These are phyloP conservation scores for Chymomyza costata DNA, from an alignment of 1,140 invertebrate genomes.

Conservation along the genomic window DNA sequence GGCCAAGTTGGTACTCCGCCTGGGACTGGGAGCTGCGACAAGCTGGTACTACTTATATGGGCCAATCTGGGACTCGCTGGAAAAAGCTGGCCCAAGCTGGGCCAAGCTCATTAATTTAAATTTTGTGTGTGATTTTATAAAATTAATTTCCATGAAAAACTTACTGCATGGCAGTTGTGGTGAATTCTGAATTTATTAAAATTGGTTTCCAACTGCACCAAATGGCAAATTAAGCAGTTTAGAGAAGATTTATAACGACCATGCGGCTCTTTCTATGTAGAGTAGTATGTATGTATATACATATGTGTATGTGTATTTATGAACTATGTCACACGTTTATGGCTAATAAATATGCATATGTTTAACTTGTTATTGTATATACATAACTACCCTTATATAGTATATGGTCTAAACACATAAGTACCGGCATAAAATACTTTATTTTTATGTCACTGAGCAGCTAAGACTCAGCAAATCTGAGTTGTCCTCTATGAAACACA, in stretches of 20 bases:
- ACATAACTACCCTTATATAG: background rate
- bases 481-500: background rate
- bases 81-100: too few relatives aligned
- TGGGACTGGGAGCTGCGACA: too few relatives aligned
- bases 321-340: conserved; percentile 8
- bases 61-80: too few relatives aligned
- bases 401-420: too few relatives aligned
- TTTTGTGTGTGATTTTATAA: conserved; percentile 16
- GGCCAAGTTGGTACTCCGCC: too few relatives aligned
- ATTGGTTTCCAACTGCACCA: conserved; percentile 12
- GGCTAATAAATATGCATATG: conserved; percentile 18
- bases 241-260: conserved; percentile 1
- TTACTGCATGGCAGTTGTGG: conserved; percentile 6
- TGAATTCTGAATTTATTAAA: conserved; percentile 18
- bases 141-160: conserved; percentile 3
- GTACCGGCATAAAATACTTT: too few relatives aligned
- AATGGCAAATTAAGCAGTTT: conserved; percentile 26
- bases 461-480: too few relatives aligned
- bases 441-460: too few relatives aligned
- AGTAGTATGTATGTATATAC: background rate
- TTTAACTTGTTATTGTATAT: background rate
- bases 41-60: too few relatives aligned
- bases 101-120: conserved; percentile 15
- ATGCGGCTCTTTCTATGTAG: too few relatives aligned
- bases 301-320: too few relatives aligned